phyloP scores from a whole-genome alignment of 2,797 vertebrate genomes.

The Chrosomus eos region DNA sequence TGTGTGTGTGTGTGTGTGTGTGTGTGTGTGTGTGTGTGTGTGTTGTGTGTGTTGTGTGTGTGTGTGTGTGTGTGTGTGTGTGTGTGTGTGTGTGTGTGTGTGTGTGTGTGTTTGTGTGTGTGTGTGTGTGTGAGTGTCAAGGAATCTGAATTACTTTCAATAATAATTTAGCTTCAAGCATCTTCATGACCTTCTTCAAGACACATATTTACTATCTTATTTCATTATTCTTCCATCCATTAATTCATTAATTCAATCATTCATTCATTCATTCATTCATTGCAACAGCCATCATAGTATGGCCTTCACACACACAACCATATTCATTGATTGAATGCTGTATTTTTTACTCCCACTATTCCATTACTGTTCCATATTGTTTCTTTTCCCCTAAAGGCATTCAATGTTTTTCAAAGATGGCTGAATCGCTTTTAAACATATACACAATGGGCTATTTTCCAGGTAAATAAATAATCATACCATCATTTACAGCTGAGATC shows the following conservation, averaged over 20 bases:
- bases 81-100: too few species aligned
- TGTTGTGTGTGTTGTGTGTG: background rate
- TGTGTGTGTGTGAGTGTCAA: background rate
- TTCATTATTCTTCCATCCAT: background rate
- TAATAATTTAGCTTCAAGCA: background rate
- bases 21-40: background rate
- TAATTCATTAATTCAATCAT: background rate
- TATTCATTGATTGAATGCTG: background rate
- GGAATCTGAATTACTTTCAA: background rate
- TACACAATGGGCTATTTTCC: background rate
- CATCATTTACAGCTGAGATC: conserved; percentile 24
- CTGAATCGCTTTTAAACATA: background rate
- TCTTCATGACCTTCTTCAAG: background rate
- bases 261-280: background rate
- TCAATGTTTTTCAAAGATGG: background rate
- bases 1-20: background rate
- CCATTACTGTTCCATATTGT: background rate
- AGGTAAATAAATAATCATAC: conserved; percentile 5
- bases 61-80: background rate
- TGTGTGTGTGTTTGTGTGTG: too few species aligned
- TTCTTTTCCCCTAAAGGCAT: background rate
- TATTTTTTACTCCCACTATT: background rate
- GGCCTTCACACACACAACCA: background rate
- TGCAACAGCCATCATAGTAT: background rate
- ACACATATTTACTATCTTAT: background rate